A percentile compares a stretch with the other conserved stretches of the same genome.
These are phyloP conservation scores for Spermophilus dauricus DNA, from an alignment of 2,113 vertebrate genomes.

Conservation along the genomic window DNA sequence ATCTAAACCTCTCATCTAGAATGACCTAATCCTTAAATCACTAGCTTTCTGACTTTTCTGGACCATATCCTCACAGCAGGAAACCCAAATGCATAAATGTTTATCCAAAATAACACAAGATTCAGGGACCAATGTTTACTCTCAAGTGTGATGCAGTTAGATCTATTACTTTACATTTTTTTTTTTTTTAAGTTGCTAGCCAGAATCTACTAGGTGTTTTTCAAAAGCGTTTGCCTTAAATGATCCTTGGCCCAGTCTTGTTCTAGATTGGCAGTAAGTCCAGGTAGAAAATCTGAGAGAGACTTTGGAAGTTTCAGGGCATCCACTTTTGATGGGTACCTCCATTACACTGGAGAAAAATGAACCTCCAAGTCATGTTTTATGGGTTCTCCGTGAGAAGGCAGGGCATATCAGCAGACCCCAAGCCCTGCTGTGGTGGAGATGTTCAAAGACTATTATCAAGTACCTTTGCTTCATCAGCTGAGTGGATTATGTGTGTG, in stretches of 20 bases:
- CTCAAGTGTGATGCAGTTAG: not conserved
- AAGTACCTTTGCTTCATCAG: not conserved
- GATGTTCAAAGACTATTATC: not conserved
- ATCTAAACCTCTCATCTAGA: conserved; percentile 19
- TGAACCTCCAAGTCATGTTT: not conserved
- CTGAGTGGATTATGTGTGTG: not conserved
- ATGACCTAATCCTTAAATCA: not conserved
- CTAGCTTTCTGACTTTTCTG: conserved; percentile 18
- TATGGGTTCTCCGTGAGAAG: not conserved
- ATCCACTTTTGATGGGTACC: not conserved
- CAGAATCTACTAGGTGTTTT: not conserved
- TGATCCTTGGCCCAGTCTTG: not conserved
- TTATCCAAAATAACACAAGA: not conserved
- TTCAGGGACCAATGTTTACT: not conserved
- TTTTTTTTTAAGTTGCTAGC: not conserved
- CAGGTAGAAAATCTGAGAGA: not conserved
- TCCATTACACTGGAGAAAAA: not conserved
- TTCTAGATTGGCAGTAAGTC: not conserved
- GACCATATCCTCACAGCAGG: not conserved
- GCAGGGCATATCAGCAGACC: not conserved
- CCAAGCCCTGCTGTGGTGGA: not conserved
- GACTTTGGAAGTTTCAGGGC: not conserved
- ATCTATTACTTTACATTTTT: not conserved
- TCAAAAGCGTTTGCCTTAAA: not conserved
- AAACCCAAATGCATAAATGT: not conserved